These are phyloP conservation scores for Rana temporaria DNA, from an alignment of 2,113 vertebrate genomes.

Conservation along the genomic window DNA sequence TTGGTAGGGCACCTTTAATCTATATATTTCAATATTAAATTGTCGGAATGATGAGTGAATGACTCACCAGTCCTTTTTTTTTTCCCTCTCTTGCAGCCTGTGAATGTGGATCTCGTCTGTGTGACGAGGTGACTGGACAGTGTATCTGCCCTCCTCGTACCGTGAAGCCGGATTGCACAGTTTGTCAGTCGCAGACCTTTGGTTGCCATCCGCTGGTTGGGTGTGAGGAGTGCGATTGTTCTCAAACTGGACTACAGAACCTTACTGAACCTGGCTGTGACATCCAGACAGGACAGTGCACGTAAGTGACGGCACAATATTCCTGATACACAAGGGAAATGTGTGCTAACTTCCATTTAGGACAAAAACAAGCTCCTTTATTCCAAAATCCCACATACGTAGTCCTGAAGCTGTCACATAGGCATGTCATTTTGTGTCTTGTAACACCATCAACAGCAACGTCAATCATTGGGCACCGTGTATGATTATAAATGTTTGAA, in stretches of 20 bases:
- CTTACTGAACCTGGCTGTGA: constrained; percentile 79
- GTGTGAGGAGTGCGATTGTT: constrained; percentile 95
- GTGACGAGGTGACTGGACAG: constrained; percentile 86
- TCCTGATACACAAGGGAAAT: too few relatives aligned
- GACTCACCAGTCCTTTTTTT: background rate
- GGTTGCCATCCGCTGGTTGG: constrained; percentile 94
- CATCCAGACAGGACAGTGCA: constrained; percentile 90
- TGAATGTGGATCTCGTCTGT: constrained; percentile 84
- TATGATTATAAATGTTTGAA: too few relatives aligned
- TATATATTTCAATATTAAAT: too few relatives aligned
- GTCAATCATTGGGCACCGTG: too few relatives aligned
- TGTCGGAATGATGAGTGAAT: background rate
- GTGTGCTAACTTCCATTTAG: too few relatives aligned
- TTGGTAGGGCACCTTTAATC: too few relatives aligned
- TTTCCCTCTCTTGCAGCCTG: constrained; percentile 77
- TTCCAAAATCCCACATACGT: too few relatives aligned
- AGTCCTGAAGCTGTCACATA: too few relatives aligned
- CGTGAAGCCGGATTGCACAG: constrained; percentile 81
- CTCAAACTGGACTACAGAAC: constrained; percentile 76
- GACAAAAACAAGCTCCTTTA: too few relatives aligned
- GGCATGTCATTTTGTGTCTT: too few relatives aligned
- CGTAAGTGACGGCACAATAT: constrained; percentile 67
- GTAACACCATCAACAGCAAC: too few relatives aligned
- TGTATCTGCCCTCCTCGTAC: constrained; percentile 94
- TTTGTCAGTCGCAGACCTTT: constrained; percentile 89